A percentile compares a stretch with the other conserved stretches of the same genome.
phyloP scores from a whole-genome alignment of 2,888 invertebrate species.

The Bembecia ichneumoniformis region DNA sequence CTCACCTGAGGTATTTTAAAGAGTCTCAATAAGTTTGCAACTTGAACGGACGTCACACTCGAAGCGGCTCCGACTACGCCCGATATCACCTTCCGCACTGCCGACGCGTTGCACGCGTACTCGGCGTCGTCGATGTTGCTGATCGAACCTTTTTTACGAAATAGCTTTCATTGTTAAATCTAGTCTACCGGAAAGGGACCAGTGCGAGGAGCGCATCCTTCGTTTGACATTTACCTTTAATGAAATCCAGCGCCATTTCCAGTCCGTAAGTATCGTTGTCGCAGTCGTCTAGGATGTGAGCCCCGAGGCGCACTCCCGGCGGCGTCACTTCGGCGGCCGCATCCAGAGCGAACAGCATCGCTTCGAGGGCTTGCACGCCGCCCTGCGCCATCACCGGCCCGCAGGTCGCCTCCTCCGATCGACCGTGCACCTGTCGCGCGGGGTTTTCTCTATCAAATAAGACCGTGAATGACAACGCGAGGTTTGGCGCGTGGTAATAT shows the following conservation, averaged over 20 bases:
- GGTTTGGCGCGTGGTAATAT: background rate
- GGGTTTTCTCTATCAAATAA: background rate
- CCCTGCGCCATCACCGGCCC: constrained; percentile 94
- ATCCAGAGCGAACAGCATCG: constrained; percentile 90
- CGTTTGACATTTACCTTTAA: constrained; percentile 77
- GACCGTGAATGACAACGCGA: background rate
- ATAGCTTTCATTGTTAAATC: too few species aligned
- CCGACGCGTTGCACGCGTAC: constrained; percentile 85
- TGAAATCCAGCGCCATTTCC: constrained; percentile 94
- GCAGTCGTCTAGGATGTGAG: constrained; percentile 91
- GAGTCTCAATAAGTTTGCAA: constrained; percentile 85
- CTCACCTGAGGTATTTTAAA: constrained; percentile 88
- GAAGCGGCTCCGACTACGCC: constrained; percentile 73
- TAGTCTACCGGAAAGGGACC: background rate
- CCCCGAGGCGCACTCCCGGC: constrained; percentile 83
- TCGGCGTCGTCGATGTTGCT: constrained; percentile 93
- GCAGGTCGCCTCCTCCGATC: constrained; percentile 84
- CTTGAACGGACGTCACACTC: constrained; percentile 96
- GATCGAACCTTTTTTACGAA: constrained; percentile 81
- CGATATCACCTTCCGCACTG: constrained; percentile 55
- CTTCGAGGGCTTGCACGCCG: constrained; percentile 86
- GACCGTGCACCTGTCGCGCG: constrained; percentile 75
- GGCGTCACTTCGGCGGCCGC: constrained; percentile 74
- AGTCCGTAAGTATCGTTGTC: constrained; percentile 93
- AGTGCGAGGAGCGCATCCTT: too few species aligned